Evolutionary conservation across 2,113 vertebrate genomes (phyloP).

Genomic region (Aspiorhynchus laticeps): DNA sequence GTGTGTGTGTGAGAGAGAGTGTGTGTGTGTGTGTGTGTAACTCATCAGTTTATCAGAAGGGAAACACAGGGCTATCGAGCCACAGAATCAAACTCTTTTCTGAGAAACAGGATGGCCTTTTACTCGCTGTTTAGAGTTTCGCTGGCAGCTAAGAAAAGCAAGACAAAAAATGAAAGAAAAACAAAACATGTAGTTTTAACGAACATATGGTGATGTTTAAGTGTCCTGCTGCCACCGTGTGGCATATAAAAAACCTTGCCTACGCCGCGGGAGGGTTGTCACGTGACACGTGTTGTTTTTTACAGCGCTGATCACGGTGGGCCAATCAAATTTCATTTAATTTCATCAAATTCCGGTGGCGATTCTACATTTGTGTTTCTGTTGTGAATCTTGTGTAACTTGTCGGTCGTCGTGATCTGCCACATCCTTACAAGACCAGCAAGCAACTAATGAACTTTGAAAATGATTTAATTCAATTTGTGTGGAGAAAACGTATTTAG

Average conservation of each 20-base stretch:
- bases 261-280: no score
- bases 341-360: no score
- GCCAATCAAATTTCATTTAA: no score
- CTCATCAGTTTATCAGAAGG: conserved; percentile 2
- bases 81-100: not conserved
- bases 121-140: not conserved
- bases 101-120: not conserved
- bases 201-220: not conserved
- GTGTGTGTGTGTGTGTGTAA: not conserved
- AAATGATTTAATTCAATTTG: not conserved
- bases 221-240: conserved; percentile 36
- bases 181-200: not conserved
- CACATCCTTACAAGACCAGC: not conserved
- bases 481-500: no score
- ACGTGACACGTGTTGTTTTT: no score
- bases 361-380: not conserved
- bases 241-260: no score
- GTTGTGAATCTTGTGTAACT: not conserved
- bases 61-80: not conserved
- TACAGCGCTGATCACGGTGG: no score
- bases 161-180: not conserved
- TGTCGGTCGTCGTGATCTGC: not conserved
- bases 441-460: not conserved
- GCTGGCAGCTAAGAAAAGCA: not conserved
- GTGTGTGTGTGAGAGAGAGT: not conserved